Conservation (phyloP, 1,140 invertebrate species). For the Habropoda laboriosa region DNA sequence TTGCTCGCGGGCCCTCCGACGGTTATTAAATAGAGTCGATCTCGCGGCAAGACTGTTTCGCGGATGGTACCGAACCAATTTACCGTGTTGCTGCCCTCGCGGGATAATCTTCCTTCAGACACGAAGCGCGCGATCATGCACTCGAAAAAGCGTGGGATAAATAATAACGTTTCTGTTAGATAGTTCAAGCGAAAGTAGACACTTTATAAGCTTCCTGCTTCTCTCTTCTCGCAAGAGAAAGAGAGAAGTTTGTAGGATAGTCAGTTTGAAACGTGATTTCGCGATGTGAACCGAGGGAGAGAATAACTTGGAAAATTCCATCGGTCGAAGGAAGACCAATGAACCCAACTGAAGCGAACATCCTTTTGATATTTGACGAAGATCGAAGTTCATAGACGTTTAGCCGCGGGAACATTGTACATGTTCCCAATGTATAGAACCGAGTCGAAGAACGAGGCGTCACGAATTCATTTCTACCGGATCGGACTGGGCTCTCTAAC, state of each 20-base stretch:
- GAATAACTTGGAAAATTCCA: too few species aligned
- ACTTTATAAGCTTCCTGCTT: neutral
- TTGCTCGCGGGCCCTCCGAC: slow-evolving; percentile 2
- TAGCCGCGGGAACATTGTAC: slow-evolving; percentile 13
- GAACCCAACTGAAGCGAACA: too few species aligned
- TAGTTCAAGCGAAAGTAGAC: neutral
- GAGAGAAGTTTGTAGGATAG: too few species aligned
- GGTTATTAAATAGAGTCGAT: slow-evolving; percentile 29
- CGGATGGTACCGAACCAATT: slow-evolving; percentile 16
- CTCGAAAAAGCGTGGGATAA: neutral
- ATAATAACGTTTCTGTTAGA: neutral
- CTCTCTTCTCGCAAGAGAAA: neutral
- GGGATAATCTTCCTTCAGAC: neutral
- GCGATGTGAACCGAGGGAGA: neutral
- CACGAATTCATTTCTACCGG: slow-evolving; percentile 42
- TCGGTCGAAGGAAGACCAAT: too few species aligned
- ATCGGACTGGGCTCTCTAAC: neutral
- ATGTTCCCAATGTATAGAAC: slow-evolving; percentile 25
- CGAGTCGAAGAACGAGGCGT: neutral
- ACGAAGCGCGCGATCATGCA: neutral
- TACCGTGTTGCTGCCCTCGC: neutral
- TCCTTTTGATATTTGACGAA: too few species aligned
- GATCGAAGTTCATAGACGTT: neutral
- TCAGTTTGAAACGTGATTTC: neutral
- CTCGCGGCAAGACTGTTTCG: neutral